These are phyloP conservation scores for Callyntrura sp. DNA, from an alignment of 2,888 invertebrate genomes.

Conservation along the genomic window DNA sequence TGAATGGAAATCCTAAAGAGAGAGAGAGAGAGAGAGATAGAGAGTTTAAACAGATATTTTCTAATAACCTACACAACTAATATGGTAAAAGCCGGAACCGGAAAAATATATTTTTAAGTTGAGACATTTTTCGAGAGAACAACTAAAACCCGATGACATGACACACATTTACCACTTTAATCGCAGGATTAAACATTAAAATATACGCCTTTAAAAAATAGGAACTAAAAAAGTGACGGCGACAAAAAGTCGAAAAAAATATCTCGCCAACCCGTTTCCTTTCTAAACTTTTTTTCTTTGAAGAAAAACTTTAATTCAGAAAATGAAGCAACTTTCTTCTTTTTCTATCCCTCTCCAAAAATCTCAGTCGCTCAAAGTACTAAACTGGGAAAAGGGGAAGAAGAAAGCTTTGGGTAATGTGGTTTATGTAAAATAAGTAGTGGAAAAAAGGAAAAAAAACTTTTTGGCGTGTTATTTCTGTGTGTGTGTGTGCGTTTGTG, in stretches of 20 bases:
- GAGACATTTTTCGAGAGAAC: no score
- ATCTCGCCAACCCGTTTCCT: background rate
- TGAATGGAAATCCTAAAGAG: no score
- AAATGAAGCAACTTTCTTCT: slow-evolving; percentile 64
- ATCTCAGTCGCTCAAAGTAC: background rate
- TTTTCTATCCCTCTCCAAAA: no score
- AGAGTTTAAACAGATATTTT: no score
- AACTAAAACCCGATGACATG: slow-evolving; percentile 42
- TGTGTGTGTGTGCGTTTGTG: no score
- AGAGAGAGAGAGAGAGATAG: no score
- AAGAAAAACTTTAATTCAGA: slow-evolving; percentile 32
- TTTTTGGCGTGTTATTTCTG: background rate
- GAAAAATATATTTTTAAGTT: no score
- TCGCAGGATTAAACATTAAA: slow-evolving; percentile 61
- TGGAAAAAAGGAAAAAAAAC: background rate
- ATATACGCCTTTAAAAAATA: slow-evolving; percentile 14
- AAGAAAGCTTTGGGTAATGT: background rate
- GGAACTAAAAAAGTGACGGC: background rate
- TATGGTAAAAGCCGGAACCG: background rate
- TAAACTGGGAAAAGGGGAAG: background rate
- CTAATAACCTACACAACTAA: background rate
- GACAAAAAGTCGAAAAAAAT: background rate
- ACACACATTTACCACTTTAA: slow-evolving; percentile 67
- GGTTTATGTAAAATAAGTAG: background rate
- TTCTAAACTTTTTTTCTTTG: background rate